Percentiles rank a stretch among this genome's conserved stretches.
Conservation (phyloP, 2,888 invertebrate genomes). For the Ctenicera cuprea region DNA sequence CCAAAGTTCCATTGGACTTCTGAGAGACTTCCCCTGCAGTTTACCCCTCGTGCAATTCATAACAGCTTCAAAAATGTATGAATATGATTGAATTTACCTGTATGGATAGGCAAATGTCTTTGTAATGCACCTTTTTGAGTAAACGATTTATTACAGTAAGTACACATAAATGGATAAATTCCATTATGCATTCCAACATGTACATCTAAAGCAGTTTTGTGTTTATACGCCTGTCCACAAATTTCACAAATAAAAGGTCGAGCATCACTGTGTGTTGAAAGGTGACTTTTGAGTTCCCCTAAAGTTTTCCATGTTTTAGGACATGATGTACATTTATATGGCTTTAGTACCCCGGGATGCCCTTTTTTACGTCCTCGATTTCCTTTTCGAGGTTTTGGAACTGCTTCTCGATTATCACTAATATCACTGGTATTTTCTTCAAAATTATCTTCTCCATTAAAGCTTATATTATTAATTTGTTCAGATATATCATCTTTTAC, state of each 20-base stretch:
- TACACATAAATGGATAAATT: conserved; percentile 72
- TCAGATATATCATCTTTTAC: not conserved
- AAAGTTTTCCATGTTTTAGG: conserved; percentile 64
- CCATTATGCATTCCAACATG: conserved; percentile 75
- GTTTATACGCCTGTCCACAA: conserved; percentile 75
- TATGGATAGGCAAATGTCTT: conserved; percentile 75
- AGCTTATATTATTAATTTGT: not conserved
- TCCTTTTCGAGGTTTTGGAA: conserved; percentile 20
- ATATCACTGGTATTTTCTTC: conserved; percentile 11
- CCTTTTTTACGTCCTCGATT: conserved; percentile 50
- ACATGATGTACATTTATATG: conserved; percentile 62
- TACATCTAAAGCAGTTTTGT: conserved; percentile 72
- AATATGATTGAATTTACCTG: conserved; percentile 65
- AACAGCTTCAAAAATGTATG: not conserved
- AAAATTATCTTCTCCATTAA: not conserved
- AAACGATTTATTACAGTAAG: conserved; percentile 74
- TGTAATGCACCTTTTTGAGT: conserved; percentile 75
- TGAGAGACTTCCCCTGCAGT: no score
- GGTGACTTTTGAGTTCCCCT: conserved; percentile 64
- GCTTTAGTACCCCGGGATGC: conserved; percentile 51
- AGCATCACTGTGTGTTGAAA: conserved; percentile 61
- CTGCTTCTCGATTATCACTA: conserved; percentile 28
- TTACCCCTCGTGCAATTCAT: no score
- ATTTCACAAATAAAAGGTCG: conserved; percentile 72
- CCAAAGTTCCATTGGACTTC: no score